These are phyloP conservation scores for Chrosomus eos DNA, from an alignment of 2,797 vertebrate species.

Conservation along the genomic window DNA sequence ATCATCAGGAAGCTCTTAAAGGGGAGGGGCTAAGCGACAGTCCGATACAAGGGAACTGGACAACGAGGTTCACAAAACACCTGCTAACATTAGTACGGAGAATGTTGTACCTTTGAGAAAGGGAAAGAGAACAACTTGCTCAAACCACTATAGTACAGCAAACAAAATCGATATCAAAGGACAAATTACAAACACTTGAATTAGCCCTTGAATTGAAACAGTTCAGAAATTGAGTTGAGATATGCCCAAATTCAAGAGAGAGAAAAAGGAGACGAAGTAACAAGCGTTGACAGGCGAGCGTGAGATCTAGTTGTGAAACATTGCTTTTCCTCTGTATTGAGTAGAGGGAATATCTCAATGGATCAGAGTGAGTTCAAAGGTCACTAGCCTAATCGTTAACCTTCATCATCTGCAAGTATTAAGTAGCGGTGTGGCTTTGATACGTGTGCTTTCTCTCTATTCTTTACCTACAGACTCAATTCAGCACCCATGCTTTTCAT, in stretches of 20 bases:
- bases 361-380: conserved; percentile 44
- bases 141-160: conserved; percentile 58
- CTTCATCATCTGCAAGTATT: conserved; percentile 5
- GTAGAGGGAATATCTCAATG: conserved; percentile 16
- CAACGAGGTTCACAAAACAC: conserved; percentile 65
- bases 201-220: conserved; percentile 84
- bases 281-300: conserved; percentile 58
- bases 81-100: conserved; percentile 61
- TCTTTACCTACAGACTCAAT: conserved; percentile 43
- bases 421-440: conserved; percentile 51
- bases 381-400: conserved; percentile 40
- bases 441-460: conserved; percentile 51
- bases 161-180: conserved; percentile 55
- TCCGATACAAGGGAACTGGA: conserved; percentile 59
- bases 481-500: conserved; percentile 36
- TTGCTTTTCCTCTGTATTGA: conserved; percentile 33
- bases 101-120: conserved; percentile 54
- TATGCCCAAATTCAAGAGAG: conserved; percentile 62
- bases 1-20: conserved; percentile 16
- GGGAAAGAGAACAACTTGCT: conserved; percentile 55
- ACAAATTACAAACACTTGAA: conserved; percentile 71
- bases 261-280: conserved; percentile 56
- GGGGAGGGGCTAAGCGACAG: conserved; percentile 36
- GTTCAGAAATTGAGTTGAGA: conserved; percentile 67
- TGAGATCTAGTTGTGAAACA: conserved; percentile 37